A percentile compares a stretch with the other conserved stretches of the same genome.
phyloP scores from a whole-genome alignment of 2,113 vertebrate genomes.

The Cepphus grylle region DNA sequence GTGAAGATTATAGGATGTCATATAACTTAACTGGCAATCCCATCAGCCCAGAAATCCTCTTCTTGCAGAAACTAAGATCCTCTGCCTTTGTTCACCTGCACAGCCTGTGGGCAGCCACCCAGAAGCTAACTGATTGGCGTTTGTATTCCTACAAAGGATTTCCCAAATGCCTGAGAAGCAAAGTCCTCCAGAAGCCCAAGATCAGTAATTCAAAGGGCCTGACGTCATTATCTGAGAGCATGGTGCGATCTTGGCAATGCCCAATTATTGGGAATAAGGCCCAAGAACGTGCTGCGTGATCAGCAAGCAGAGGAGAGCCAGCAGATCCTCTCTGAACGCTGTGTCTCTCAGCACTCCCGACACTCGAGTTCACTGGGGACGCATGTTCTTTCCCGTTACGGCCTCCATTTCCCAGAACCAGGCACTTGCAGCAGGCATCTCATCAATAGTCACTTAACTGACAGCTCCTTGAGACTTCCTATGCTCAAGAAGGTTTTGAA shows the following conservation, averaged over 20 bases:
- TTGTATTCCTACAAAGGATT: neutral
- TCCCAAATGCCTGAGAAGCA: neutral
- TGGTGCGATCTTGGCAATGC: rapidly evolving
- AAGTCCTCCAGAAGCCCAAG: neutral
- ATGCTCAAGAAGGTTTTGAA: neutral
- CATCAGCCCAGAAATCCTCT: neutral
- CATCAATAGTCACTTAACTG: slow-evolving; percentile 57
- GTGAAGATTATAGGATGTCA: neutral
- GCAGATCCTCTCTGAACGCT: neutral
- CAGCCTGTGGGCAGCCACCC: neutral
- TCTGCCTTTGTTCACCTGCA: neutral
- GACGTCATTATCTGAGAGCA: neutral
- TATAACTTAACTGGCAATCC: neutral
- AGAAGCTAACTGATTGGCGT: neutral
- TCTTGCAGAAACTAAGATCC: neutral
- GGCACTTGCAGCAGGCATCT: slow-evolving; percentile 25
- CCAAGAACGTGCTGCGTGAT: neutral
- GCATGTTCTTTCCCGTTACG: neutral
- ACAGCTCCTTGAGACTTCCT: neutral
- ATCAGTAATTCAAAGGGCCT: neutral
- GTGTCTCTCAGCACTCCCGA: neutral
- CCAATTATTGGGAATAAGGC: rapidly evolving
- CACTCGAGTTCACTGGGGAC: neutral
- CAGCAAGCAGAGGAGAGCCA: neutral
- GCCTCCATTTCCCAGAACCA: slow-evolving; percentile 34